Conservation (phyloP, 2,888 invertebrate genomes). For the Pseudococcus jackbeardsleyi region DNA sequence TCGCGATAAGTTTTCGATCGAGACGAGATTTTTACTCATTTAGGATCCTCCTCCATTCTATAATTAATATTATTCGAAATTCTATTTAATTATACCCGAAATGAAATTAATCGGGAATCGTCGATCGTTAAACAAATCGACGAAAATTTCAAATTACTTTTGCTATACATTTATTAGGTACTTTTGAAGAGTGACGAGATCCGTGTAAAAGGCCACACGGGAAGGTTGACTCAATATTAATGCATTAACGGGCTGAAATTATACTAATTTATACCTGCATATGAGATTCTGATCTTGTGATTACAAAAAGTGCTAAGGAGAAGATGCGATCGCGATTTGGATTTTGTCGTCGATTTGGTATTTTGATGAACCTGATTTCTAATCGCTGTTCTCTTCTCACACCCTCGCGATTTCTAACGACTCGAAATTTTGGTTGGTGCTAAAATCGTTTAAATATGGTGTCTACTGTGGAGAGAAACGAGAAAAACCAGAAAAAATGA, state of each 20-base stretch:
- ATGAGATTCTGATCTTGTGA: too few species aligned
- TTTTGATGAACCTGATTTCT: too few species aligned
- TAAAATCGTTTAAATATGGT: too few species aligned
- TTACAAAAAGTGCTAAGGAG: too few species aligned
- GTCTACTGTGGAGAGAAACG: too few species aligned
- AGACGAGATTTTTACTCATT: neutral
- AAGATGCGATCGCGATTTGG: too few species aligned
- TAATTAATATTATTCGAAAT: constrained; percentile 3
- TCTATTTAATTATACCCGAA: neutral
- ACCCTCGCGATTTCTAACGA: too few species aligned
- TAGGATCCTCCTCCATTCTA: neutral
- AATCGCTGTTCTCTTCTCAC: too few species aligned
- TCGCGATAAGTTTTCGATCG: neutral
- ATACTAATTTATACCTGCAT: neutral
- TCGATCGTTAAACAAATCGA: neutral
- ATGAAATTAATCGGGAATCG: neutral
- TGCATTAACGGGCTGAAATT: neutral
- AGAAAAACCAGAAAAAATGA: too few species aligned
- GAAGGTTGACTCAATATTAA: neutral
- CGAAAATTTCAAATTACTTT: neutral
- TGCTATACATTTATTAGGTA: neutral
- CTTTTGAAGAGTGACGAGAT: too few species aligned
- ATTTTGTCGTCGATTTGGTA: too few species aligned
- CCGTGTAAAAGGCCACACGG: neutral
- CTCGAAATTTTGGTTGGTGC: too few species aligned